These are phyloP conservation scores for Melanotaenia parkinsoni DNA, from an alignment of 2,797 vertebrate species.

Conservation along the genomic window DNA sequence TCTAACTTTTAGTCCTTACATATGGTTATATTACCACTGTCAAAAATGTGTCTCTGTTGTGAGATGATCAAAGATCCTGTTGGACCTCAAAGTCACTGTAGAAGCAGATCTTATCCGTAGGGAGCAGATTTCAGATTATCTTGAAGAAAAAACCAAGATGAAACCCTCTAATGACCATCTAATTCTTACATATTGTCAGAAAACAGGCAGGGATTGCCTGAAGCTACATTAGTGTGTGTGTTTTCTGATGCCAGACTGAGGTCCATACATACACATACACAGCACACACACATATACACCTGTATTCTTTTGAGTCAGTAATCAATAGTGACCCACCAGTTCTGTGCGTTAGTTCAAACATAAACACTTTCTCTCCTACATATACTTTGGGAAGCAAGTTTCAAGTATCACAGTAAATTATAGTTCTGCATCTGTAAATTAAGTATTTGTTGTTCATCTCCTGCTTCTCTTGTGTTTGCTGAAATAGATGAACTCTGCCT, in stretches of 20 bases:
- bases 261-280: conserved; percentile 36
- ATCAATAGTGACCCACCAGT: conserved; percentile 14
- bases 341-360: conserved; percentile 31
- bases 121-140: conserved; percentile 52
- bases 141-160: conserved; percentile 23
- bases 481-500: conserved; percentile 74
- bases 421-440: conserved; percentile 42
- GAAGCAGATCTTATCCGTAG: conserved; percentile 57
- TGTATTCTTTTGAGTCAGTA: conserved; percentile 3
- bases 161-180: conserved; percentile 41
- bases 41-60: conserved; percentile 62
- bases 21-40: conserved; percentile 55
- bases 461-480: conserved; percentile 66
- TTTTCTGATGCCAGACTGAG: conserved; percentile 10
- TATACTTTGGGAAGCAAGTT: conserved; percentile 44
- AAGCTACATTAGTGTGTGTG: conserved; percentile 34
- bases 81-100: conserved; percentile 50
- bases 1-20: conserved; percentile 36
- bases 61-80: conserved; percentile 64
- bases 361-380: conserved; percentile 21
- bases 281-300: conserved; percentile 25
- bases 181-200: conserved; percentile 36
- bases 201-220: conserved; percentile 47
- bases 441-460: conserved; percentile 53
- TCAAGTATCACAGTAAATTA: conserved; percentile 32